Base-by-base conservation (phyloP, 2,113 vertebrate species). In the Pongo pygmaeus region DNA sequence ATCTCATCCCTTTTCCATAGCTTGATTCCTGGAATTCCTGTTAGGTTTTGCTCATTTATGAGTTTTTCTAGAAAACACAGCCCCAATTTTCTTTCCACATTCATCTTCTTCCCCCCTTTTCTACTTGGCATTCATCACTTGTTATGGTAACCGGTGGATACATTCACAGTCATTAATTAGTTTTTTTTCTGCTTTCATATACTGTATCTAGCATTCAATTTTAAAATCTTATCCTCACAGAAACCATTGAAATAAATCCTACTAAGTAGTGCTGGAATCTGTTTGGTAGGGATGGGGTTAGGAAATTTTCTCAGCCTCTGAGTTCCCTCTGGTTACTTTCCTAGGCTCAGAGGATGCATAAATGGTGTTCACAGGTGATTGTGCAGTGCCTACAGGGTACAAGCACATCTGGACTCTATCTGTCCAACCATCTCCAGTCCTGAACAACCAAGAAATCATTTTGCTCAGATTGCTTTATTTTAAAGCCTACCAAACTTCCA, bases 381-480 rank as follows among this genome's bases (percentile, higher is more conserved):
- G 23, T 52, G 40, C 17, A 18, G 38, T 30, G 46, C 55, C 10
- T 50, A 14, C 8, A 55, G 35, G 40, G 27, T 61, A 61, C 7
- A 79, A 40, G 17, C 23, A 35, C 7, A 22, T 84, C 70, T 67
- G 90, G 43, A 30, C 27, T 64, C 11, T 25, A 81, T 67, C 23
- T 48, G 11, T 57, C 72, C 22, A 86, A 25, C 52, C 6, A 32
- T 83, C 57, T 92, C 35, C 10, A 43, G 35, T 20, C 46, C 13
- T 25, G 93, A 64, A 59, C 52, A 93, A 84, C 48, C 30, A 8
- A 25, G 6, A 32, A 30, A 14, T 57, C 40, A 40, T 59, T 81
- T 78, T 92, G 18, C 6, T 89, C 20, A 93, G 67, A 38, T 72
- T 90, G 70, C 23, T 95, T 94, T 93, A 95, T 94, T 96, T 94